Percentiles rank a stretch among this genome's conserved stretches.
phyloP scores from a whole-genome alignment of 2,797 vertebrate species.

The Vireo griseus region DNA sequence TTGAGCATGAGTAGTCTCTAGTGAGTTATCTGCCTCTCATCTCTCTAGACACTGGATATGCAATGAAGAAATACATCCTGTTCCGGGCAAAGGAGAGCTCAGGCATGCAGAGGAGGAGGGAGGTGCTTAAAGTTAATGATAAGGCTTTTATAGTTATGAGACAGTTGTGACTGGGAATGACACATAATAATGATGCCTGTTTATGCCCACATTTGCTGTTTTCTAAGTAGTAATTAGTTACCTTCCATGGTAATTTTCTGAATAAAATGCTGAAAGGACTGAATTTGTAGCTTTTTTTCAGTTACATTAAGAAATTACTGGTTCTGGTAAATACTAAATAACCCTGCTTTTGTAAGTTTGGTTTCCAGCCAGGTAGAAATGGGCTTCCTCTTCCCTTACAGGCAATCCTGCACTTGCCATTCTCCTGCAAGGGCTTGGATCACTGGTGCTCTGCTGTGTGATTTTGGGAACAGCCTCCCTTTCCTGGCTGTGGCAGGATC shows the following conservation, averaged over 20 bases:
- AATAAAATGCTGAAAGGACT: background rate
- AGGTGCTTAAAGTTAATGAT: background rate
- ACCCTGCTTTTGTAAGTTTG: background rate
- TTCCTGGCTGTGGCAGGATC: background rate
- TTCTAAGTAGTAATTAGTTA: background rate
- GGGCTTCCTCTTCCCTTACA: background rate
- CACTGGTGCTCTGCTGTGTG: fast-evolving
- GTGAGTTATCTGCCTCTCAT: background rate
- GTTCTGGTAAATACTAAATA: background rate
- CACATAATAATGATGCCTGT: background rate
- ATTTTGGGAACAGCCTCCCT: background rate
- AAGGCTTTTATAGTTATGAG: background rate
- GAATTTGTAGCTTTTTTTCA: background rate
- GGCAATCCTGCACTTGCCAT: background rate
- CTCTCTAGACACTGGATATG: background rate
- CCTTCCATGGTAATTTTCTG: background rate
- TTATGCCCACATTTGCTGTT: background rate
- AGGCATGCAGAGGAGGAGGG: background rate
- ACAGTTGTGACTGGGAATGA: background rate
- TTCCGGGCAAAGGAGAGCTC: background rate
- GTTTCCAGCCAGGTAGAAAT: background rate
- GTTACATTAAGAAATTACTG: background rate
- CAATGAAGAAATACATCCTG: background rate
- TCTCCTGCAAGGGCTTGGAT: background rate
- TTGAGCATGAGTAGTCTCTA: background rate